Evolutionary conservation across 2,797 vertebrate species (phyloP).

Genomic region (Poecile montanus): DNA sequence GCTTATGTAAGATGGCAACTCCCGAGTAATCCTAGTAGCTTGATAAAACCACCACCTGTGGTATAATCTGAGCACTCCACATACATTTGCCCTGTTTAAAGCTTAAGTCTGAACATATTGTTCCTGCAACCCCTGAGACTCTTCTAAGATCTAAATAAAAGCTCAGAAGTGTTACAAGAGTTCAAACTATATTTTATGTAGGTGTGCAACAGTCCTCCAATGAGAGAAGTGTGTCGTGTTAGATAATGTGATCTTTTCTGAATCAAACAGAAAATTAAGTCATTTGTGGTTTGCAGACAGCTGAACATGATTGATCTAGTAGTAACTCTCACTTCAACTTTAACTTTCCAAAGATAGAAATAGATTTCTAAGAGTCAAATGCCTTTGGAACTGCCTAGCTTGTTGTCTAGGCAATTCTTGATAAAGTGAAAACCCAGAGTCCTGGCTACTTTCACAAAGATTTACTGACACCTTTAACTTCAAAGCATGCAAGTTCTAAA

Average conservation of each 20-base stretch:
- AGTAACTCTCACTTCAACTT: neutral
- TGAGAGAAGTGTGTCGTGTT: neutral
- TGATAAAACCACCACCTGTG: neutral
- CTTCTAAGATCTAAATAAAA: neutral
- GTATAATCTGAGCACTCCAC: neutral
- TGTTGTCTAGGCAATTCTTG: neutral
- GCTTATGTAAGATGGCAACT: neutral
- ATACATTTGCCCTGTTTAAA: neutral
- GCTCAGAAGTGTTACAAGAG: neutral
- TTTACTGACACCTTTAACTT: neutral
- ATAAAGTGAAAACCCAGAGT: neutral
- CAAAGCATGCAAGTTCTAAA: neutral
- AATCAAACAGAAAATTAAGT: neutral
- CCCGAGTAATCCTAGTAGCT: neutral
- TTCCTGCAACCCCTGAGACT: neutral
- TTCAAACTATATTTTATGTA: neutral
- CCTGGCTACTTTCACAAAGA: neutral
- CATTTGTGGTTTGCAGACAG: neutral
- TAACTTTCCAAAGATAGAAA: neutral
- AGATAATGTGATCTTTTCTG: neutral
- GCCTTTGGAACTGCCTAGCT: neutral
- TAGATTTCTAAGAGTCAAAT: neutral
- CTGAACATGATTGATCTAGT: neutral
- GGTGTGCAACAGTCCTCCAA: accelerated
- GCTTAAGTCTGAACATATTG: neutral